A percentile compares a stretch with the other conserved stretches of the same genome.
Conservation (phyloP, 2,113 vertebrate species). For the Petromus typicus region DNA sequence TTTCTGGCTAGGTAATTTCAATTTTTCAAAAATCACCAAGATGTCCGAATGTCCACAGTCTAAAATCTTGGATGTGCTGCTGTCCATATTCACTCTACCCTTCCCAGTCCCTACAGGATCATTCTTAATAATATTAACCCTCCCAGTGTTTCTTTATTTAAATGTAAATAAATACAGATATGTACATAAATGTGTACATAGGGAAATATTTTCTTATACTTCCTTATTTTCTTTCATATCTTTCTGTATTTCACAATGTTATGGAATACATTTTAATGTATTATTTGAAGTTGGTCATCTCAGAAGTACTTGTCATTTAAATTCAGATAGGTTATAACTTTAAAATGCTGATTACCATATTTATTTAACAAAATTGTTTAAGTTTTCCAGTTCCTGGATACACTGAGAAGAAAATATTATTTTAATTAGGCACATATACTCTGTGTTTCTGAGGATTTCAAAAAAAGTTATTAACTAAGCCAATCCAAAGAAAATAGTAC, state of each 20-base stretch:
- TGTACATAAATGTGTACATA: background rate
- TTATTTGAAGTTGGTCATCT: background rate
- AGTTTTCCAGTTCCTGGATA: background rate
- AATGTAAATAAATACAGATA: background rate
- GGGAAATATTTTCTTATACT: background rate
- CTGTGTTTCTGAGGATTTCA: background rate
- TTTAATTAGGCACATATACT: background rate
- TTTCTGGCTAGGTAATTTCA: background rate
- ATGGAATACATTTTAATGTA: constrained; percentile 22
- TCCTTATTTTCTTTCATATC: background rate
- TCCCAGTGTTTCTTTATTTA: constrained; percentile 18
- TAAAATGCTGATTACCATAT: background rate
- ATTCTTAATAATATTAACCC: background rate
- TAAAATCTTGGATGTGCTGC: background rate
- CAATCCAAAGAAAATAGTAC: constrained; percentile 15
- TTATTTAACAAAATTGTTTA: constrained; percentile 6
- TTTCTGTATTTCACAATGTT: constrained; percentile 25
- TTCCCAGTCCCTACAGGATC: background rate
- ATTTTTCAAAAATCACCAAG: constrained; percentile 16
- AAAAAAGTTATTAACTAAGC: background rate
- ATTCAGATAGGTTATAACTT: background rate
- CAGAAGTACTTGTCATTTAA: constrained; percentile 39
- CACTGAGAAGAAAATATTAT: background rate
- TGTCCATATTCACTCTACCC: background rate
- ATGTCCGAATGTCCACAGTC: background rate